Conservation (phyloP, 2,113 vertebrate genomes). For the Oreotrochilus melanogaster region DNA sequence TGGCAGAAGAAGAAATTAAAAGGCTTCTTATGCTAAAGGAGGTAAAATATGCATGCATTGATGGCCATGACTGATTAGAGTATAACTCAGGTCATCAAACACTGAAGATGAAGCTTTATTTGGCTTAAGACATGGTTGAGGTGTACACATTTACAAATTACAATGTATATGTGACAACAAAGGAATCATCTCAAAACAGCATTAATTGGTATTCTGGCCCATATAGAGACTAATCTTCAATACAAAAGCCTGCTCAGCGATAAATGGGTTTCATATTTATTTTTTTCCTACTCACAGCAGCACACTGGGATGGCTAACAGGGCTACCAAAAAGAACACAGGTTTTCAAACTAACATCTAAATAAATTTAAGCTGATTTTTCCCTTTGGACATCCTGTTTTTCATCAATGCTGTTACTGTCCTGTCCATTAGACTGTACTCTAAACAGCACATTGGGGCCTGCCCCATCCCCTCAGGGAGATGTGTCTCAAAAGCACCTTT, state of each 20-base stretch:
- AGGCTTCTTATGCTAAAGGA: conserved; percentile 65
- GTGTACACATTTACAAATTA: conserved; percentile 65
- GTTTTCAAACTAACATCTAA: conserved; percentile 27
- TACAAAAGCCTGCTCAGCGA: conserved; percentile 55
- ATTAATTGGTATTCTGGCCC: conserved; percentile 18
- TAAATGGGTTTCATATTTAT: conserved; percentile 40
- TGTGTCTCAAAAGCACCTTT: not conserved
- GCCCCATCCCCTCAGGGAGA: not conserved
- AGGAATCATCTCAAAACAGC: conserved; percentile 45
- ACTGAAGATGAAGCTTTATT: conserved; percentile 70
- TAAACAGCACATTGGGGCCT: not conserved
- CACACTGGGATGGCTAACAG: conserved; percentile 13
- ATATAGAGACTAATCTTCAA: conserved; percentile 5
- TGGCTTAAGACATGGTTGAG: conserved; percentile 68
- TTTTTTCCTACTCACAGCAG: not conserved
- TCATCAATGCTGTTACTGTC: not conserved
- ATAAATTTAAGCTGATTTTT: not conserved
- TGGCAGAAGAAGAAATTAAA: conserved; percentile 63
- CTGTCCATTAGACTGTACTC: not conserved
- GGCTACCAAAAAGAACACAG: conserved; percentile 37
- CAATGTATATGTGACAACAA: conserved; percentile 60
- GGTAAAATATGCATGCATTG: conserved; percentile 58
- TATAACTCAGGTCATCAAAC: conserved; percentile 69
- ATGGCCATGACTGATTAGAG: conserved; percentile 45
- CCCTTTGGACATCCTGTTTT: not conserved